Evolutionary conservation across 2,113 vertebrate genomes (phyloP).

Genomic region (human): DNA sequence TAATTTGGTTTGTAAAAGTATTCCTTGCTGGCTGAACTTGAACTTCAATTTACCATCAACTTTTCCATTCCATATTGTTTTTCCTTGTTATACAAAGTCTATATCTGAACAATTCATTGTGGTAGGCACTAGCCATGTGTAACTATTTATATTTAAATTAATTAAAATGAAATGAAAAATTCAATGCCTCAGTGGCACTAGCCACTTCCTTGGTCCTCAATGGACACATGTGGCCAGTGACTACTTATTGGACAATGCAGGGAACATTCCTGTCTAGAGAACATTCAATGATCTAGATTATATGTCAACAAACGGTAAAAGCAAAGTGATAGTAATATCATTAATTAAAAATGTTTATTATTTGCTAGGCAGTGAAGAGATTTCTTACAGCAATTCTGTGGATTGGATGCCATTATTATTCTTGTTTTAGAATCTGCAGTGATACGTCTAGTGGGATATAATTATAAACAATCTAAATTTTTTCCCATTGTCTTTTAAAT

Average conservation of each 20-base stretch:
- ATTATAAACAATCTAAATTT: slow-evolving; percentile 4
- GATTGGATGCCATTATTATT: not conserved
- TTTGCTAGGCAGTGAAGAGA: not conserved
- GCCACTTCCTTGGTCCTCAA: not conserved
- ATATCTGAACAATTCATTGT: not conserved
- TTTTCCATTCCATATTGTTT: not conserved
- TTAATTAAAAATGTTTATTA: not conserved
- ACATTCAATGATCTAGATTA: not conserved
- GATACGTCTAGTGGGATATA: not conserved
- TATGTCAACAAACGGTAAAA: not conserved
- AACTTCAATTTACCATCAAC: not conserved
- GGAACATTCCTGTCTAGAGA: not conserved
- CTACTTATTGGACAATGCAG: not conserved
- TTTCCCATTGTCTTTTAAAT: not conserved
- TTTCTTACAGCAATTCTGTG: not conserved
- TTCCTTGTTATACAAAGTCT: not conserved
- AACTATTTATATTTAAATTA: not conserved
- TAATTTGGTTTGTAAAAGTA: not conserved
- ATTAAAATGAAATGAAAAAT: not conserved
- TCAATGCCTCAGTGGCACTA: not conserved
- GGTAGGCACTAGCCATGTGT: not conserved
- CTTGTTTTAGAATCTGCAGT: not conserved
- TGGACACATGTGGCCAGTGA: too few relatives aligned
- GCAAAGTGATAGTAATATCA: not conserved
- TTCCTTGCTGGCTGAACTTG: slow-evolving; percentile 13